A percentile compares a stretch with the other conserved stretches of the same genome.
phyloP scores from a whole-genome alignment of 2,888 invertebrate genomes.

The Endotricha flammealis region DNA sequence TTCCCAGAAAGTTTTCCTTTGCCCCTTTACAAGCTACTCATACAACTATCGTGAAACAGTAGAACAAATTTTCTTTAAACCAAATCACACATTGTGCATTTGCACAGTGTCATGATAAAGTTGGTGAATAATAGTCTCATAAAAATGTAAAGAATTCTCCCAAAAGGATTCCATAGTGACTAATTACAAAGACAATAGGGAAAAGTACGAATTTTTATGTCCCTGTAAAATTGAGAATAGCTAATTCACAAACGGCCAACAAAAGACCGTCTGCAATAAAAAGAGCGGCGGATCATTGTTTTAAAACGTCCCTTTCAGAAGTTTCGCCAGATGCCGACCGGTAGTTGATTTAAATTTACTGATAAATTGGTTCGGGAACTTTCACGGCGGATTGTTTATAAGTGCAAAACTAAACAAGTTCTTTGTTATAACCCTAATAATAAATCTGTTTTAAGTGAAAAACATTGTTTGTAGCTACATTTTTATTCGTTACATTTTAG shows the following conservation, averaged over 20 bases:
- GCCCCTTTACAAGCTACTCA: too few relatives aligned
- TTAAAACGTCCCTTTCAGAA: conserved; percentile 10
- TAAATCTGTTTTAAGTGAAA: too few relatives aligned
- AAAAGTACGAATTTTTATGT: conserved; percentile 9
- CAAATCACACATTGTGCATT: too few relatives aligned
- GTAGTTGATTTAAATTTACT: conserved; percentile 10
- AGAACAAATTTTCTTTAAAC: too few relatives aligned
- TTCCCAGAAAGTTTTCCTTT: too few relatives aligned
- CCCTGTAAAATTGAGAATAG: conserved; percentile 8
- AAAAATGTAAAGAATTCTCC: conserved; percentile 1
- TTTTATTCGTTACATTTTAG: too few relatives aligned
- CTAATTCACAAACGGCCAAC: conserved; percentile 8
- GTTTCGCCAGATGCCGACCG: conserved; percentile 3
- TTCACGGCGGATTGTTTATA: conserved; percentile 2
- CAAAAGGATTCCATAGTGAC: not conserved
- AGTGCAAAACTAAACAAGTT: not conserved
- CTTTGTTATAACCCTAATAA: too few relatives aligned
- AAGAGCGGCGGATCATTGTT: conserved; percentile 10
- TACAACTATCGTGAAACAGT: too few relatives aligned
- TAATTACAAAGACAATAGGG: conserved; percentile 7
- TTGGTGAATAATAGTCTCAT: too few relatives aligned
- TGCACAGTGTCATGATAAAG: too few relatives aligned
- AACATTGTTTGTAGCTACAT: too few relatives aligned
- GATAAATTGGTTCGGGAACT: conserved; percentile 8
- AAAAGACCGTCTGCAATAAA: conserved; percentile 4